Conservation (phyloP, 2,113 vertebrate species). For the Lates calcarifer region DNA sequence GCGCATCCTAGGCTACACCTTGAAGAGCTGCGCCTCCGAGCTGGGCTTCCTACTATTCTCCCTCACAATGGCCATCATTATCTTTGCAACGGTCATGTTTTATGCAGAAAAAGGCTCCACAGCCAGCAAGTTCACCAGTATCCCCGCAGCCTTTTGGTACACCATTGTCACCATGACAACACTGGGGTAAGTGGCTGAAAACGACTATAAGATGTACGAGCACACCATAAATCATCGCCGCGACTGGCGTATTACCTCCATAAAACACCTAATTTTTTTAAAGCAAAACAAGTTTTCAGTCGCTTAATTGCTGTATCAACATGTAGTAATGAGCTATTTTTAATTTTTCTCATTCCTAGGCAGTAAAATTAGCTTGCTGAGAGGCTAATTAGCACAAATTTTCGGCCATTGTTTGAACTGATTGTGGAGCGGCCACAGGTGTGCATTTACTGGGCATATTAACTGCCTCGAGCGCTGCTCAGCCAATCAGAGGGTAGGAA, state of each 20-base stretch:
- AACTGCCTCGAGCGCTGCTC: conserved; percentile 13
- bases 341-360: not conserved
- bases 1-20: conserved; percentile 97
- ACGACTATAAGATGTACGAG: not conserved
- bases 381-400: not conserved
- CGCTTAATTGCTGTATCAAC: not conserved
- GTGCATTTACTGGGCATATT: conserved; percentile 40
- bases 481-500: conserved; percentile 43
- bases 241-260: not conserved
- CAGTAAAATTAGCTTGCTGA: not conserved
- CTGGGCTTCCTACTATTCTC: conserved; percentile 99
- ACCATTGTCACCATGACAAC: conserved; percentile 99
- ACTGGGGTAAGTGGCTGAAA: conserved; percentile 90
- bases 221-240: not conserved
- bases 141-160: conserved; percentile 99
- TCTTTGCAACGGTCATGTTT: conserved; percentile 99
- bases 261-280: not conserved
- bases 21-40: conserved; percentile 99
- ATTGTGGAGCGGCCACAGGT: conserved; percentile 64
- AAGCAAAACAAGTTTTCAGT: not conserved
- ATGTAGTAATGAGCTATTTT: not conserved
- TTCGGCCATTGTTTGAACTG: conserved; percentile 1
- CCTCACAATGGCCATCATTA: conserved; percentile 99
- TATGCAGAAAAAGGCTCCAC: conserved; percentile 98
- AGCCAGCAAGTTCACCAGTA: conserved; percentile 99